Percentiles rank a stretch among this genome's conserved stretches.
Evolutionary conservation across 2,113 vertebrate species (phyloP).

Genomic region (Craseonycteris thonglongyai): DNA sequence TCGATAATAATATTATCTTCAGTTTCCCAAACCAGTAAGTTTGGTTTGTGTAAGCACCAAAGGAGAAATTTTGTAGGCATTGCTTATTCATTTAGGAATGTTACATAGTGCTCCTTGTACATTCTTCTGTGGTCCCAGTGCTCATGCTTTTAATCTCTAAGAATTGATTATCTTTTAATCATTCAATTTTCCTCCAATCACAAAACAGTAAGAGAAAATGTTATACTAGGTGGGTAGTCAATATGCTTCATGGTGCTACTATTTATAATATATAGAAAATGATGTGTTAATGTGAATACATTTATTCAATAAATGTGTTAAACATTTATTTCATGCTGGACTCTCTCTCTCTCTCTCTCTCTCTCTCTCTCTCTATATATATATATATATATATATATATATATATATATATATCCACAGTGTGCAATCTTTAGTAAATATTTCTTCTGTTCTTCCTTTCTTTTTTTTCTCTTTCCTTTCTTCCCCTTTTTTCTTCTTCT

Average conservation of each 20-base stretch:
- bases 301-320: neutral
- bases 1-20: neutral
- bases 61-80: neutral
- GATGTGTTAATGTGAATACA: neutral
- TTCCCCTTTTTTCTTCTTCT: no score
- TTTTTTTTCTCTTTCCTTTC: neutral
- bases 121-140: neutral
- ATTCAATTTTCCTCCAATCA: neutral
- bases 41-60: neutral
- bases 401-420: no score
- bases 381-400: no score
- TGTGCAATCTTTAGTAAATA: neutral
- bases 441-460: neutral
- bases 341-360: no score
- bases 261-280: conserved; percentile 23
- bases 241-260: neutral
- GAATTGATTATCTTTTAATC: conserved; percentile 34
- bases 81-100: conserved; percentile 28
- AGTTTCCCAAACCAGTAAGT: neutral
- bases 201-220: neutral
- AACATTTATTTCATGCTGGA: neutral
- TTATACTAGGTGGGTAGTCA: neutral
- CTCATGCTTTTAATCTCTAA: neutral
- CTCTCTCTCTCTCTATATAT: no score
- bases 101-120: neutral